Percentiles rank a stretch among this genome's conserved stretches.
These are phyloP conservation scores for Notiomystis cincta DNA, from an alignment of 2,113 vertebrate genomes.

Conservation along the genomic window DNA sequence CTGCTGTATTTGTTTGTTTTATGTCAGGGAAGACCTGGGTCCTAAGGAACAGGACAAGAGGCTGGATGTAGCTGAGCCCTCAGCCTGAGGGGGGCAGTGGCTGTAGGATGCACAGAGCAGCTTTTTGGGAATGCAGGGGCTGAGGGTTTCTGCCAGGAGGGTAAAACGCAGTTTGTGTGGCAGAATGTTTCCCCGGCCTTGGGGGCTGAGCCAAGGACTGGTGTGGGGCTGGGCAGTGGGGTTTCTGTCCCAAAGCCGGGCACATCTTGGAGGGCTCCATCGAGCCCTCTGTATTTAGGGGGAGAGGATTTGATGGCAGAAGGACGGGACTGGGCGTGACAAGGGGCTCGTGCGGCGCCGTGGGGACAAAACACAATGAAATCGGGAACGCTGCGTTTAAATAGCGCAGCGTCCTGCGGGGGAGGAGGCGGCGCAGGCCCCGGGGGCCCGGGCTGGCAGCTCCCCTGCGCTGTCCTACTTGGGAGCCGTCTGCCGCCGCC, in stretches of 20 bases:
- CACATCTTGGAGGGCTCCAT: not conserved
- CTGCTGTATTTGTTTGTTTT: not conserved
- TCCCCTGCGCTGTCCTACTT: not conserved
- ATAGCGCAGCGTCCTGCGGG: not conserved
- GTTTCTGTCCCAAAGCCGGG: too few species aligned
- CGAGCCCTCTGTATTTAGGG: accelerated
- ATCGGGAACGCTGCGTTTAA: not conserved
- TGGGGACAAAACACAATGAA: accelerated
- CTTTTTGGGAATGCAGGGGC: accelerated
- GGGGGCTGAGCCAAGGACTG: not conserved
- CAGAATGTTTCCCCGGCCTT: too few species aligned
- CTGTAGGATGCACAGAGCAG: not conserved
- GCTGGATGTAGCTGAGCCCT: not conserved
- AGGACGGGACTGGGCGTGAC: accelerated
- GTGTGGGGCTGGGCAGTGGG: accelerated
- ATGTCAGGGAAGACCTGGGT: not conserved
- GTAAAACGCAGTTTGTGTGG: not conserved
- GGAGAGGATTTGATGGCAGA: too few species aligned
- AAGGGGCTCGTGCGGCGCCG: accelerated
- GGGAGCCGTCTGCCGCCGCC: not conserved
- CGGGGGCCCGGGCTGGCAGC: not conserved
- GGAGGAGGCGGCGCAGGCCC: not conserved
- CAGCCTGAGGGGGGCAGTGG: not conserved
- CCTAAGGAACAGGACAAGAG: not conserved
- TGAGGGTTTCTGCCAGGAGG: not conserved